phyloP scores from a whole-genome alignment of 1,140 invertebrate genomes.

The Himalopsyche phryganea region DNA sequence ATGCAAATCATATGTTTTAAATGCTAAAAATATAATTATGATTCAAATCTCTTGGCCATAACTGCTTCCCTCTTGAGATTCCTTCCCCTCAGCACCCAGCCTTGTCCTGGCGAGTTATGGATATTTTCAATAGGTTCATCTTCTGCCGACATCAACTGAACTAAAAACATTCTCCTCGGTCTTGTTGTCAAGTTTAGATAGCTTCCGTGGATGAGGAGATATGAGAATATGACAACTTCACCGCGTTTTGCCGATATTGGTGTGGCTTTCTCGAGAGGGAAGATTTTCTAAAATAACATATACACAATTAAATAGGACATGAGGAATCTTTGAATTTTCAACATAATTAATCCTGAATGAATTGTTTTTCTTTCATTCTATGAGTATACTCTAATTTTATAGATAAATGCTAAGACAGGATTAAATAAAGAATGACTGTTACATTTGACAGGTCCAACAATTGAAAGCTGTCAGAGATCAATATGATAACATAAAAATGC shows the following conservation, averaged over 20 bases:
- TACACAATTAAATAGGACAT: no score
- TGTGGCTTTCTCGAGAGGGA: slow-evolving; percentile 53
- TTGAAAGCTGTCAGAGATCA: no score
- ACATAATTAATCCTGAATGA: no score
- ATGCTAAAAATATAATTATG: slow-evolving; percentile 11
- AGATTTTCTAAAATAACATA: slow-evolving; percentile 45
- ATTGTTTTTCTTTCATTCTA: no score
- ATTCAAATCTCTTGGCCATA: slow-evolving; percentile 42
- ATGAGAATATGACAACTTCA: slow-evolving; percentile 60
- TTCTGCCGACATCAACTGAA: slow-evolving; percentile 55
- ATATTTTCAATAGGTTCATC: slow-evolving; percentile 50
- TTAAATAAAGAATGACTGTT: no score
- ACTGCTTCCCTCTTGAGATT: slow-evolving; percentile 45
- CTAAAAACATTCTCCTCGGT: slow-evolving; percentile 57
- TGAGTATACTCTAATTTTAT: no score
- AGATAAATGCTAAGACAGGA: no score
- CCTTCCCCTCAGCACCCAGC: slow-evolving; percentile 50
- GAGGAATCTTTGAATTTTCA: no score
- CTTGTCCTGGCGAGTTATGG: slow-evolving; percentile 53
- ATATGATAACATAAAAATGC: no score
- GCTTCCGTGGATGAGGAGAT: slow-evolving; percentile 60
- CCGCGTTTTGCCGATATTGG: slow-evolving; percentile 54
- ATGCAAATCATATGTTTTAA: no score
- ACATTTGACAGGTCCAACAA: no score
- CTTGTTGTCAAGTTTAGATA: slow-evolving; percentile 53